phyloP scores from a whole-genome alignment of 2,113 vertebrate species.

The Sinocyclocheilus rhinocerous region DNA sequence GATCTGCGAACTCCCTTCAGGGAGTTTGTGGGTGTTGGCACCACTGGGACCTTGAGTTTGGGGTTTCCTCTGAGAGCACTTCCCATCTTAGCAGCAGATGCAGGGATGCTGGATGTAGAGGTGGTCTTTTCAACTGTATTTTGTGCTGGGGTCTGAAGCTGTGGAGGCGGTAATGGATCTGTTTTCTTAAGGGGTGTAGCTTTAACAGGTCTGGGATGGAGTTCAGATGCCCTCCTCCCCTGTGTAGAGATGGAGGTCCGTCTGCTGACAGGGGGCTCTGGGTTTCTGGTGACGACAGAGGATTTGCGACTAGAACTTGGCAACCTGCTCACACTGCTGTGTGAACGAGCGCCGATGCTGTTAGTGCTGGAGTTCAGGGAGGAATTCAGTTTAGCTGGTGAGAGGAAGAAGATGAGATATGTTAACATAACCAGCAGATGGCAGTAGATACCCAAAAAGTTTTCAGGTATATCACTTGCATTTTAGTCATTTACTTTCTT shows the following conservation, averaged over 20 bases:
- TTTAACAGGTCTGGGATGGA: slow-evolving; percentile 40
- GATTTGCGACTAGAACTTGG: slow-evolving; percentile 61
- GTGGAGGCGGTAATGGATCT: slow-evolving; percentile 26
- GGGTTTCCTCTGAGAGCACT: slow-evolving; percentile 49
- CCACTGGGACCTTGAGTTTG: slow-evolving; percentile 58
- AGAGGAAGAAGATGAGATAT: neutral
- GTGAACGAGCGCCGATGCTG: slow-evolving; percentile 57
- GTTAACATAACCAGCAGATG: slow-evolving; percentile 24
- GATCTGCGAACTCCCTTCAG: slow-evolving; percentile 31
- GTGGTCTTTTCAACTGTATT: slow-evolving; percentile 49
- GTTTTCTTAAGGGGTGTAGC: slow-evolving; percentile 64
- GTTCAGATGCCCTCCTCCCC: slow-evolving; percentile 62
- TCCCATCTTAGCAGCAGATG: slow-evolving; percentile 38
- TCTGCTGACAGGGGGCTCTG: slow-evolving; percentile 20
- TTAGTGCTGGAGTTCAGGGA: slow-evolving; percentile 61
- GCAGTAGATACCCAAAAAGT: neutral
- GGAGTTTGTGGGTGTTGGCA: slow-evolving; percentile 55
- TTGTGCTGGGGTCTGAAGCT: slow-evolving; percentile 58
- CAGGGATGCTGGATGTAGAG: slow-evolving; percentile 40
- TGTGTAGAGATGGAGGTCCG: slow-evolving; percentile 61
- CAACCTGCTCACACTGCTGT: slow-evolving; percentile 54
- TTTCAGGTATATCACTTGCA: neutral
- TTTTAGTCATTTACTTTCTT: neutral
- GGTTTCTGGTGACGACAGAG: slow-evolving; percentile 12
- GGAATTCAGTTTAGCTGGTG: slow-evolving; percentile 70